phyloP scores from a whole-genome alignment of 2,888 invertebrate species.

The Dasypolia templi region DNA sequence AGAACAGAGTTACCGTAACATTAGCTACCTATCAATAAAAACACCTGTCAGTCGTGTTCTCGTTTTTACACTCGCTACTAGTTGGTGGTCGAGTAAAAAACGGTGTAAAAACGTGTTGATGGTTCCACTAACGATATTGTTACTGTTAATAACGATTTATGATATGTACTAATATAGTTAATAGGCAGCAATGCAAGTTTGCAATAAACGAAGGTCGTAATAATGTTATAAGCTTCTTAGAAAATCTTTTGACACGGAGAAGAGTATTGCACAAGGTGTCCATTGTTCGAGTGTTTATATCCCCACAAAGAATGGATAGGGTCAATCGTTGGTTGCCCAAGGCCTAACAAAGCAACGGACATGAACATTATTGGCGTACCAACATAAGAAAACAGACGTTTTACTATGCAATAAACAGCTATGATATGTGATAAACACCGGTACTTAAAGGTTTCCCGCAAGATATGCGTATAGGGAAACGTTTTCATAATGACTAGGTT shows the following conservation, averaged over 20 bases:
- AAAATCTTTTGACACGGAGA: slow-evolving; percentile 28
- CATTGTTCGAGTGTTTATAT: slow-evolving; percentile 57
- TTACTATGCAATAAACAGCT: slow-evolving; percentile 57
- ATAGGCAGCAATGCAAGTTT: slow-evolving; percentile 12
- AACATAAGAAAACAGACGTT: slow-evolving; percentile 57
- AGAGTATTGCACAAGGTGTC: slow-evolving; percentile 30
- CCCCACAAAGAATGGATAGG: slow-evolving; percentile 51
- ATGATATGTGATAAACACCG: slow-evolving; percentile 65
- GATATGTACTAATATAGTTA: slow-evolving; percentile 19
- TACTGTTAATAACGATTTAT: slow-evolving; percentile 32
- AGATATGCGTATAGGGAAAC: slow-evolving; percentile 25
- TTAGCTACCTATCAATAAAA: slow-evolving; percentile 51
- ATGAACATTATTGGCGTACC: slow-evolving; percentile 52
- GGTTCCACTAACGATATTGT: slow-evolving; percentile 23
- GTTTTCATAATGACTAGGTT: background rate
- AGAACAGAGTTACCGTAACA: slow-evolving; percentile 58
- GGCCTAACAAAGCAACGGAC: slow-evolving; percentile 56
- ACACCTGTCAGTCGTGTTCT: slow-evolving; percentile 49
- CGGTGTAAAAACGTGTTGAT: slow-evolving; percentile 52
- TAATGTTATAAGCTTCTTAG: slow-evolving; percentile 23
- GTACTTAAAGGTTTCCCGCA: slow-evolving; percentile 33
- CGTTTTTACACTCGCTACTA: slow-evolving; percentile 21
- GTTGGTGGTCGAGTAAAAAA: slow-evolving; percentile 50
- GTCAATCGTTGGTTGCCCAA: slow-evolving; percentile 57
- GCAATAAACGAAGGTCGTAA: slow-evolving; percentile 14